Evolutionary conservation across 1,140 invertebrate species (phyloP).

Genomic region (Zaprionus kolodkinae): DNA sequence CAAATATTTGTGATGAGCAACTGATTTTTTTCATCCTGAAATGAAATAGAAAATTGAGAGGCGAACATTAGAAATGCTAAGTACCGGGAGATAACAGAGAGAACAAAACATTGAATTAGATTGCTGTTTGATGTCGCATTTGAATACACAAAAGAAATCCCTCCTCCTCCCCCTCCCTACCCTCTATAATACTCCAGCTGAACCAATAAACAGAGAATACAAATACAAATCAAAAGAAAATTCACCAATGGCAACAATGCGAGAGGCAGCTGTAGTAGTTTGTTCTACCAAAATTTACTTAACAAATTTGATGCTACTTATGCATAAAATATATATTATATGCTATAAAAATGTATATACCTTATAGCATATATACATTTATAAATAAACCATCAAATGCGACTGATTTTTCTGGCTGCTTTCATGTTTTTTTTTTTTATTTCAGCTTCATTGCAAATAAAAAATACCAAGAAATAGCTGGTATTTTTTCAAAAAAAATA

Average conservation of each 20-base stretch:
- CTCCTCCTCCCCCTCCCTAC: background rate
- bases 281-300: background rate
- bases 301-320: background rate
- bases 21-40: slow-evolving; percentile 91
- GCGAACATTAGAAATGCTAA: slow-evolving; percentile 2
- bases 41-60: slow-evolving; percentile 54
- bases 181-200: slow-evolving; percentile 9
- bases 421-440: too few species aligned
- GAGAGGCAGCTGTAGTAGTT: background rate
- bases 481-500: background rate
- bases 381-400: too few species aligned
- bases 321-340: too few species aligned
- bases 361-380: too few species aligned
- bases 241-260: slow-evolving; percentile 1
- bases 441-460: too few species aligned
- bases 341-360: too few species aligned
- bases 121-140: slow-evolving; percentile 36
- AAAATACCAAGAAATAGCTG: background rate
- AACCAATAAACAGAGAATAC: slow-evolving; percentile 32
- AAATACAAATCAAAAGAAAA: slow-evolving; percentile 44
- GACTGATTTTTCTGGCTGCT: too few species aligned
- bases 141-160: slow-evolving; percentile 18
- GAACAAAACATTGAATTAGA: slow-evolving; percentile 2
- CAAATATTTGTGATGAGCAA: slow-evolving; percentile 95
- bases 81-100: background rate